Evolutionary conservation across 1,140 invertebrate species (phyloP).

Genomic region (Phocides pigmalion): DNA sequence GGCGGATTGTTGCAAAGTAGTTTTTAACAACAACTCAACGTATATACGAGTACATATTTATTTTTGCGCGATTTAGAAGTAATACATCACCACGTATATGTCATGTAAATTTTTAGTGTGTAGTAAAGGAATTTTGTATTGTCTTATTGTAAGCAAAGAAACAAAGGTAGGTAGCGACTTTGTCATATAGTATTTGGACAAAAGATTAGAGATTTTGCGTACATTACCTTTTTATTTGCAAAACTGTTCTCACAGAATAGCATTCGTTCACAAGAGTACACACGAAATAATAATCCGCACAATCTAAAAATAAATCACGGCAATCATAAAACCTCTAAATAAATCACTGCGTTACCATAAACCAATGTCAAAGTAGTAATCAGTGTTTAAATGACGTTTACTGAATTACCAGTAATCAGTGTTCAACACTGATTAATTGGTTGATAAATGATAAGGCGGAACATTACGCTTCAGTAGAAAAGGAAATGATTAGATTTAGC

Average conservation of each 20-base stretch:
- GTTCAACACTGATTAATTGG: conserved; percentile 23
- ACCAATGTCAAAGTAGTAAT: conserved; percentile 9
- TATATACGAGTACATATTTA: no score
- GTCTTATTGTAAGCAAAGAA: no score
- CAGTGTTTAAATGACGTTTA: conserved; percentile 7
- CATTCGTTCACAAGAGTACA: neutral
- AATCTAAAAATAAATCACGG: conserved; percentile 18
- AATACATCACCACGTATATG: no score
- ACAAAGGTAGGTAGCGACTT: no score
- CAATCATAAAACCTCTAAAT: neutral
- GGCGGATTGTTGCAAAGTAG: no score
- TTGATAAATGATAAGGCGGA: conserved; percentile 12
- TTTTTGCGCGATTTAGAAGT: no score
- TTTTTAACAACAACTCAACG: no score
- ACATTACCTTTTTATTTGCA: neutral
- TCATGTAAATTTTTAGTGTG: no score
- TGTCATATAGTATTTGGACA: no score
- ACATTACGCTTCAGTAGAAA: neutral
- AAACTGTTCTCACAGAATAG: neutral
- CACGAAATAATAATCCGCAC: neutral
- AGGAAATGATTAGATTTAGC: neutral
- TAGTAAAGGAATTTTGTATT: no score
- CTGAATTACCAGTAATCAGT: conserved; percentile 16
- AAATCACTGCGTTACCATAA: conserved; percentile 1
- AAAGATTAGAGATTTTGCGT: no score